These are phyloP conservation scores for Liolophura sinensis DNA, from an alignment of 1,140 invertebrate species.

Conservation along the genomic window DNA sequence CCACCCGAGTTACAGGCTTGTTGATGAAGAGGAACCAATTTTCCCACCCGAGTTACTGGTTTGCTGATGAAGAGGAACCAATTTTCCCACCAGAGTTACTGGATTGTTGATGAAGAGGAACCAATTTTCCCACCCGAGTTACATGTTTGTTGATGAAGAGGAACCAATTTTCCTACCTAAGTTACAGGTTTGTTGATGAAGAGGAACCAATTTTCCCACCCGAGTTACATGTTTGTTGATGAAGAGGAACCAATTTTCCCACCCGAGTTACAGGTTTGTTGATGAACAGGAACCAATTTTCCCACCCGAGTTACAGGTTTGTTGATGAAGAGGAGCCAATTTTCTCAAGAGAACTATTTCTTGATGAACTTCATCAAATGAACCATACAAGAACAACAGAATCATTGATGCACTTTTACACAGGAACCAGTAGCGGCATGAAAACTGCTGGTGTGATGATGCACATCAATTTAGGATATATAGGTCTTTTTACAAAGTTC, in stretches of 20 bases:
- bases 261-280: constrained; percentile 74
- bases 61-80: too few relatives aligned
- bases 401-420: too few relatives aligned
- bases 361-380: constrained; percentile 2
- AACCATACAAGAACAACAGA: background rate
- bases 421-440: too few relatives aligned
- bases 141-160: too few relatives aligned
- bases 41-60: too few relatives aligned
- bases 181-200: constrained; percentile 65
- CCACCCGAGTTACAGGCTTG: constrained; percentile 80
- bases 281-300: background rate
- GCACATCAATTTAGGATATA: too few relatives aligned
- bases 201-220: background rate
- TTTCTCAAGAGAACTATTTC: constrained; percentile 84
- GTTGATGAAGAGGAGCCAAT: constrained; percentile 94
- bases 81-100: constrained; percentile 90
- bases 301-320: too few relatives aligned
- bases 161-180: constrained; percentile 93
- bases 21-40: background rate
- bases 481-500: too few relatives aligned
- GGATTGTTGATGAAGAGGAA: constrained; percentile 52
- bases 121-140: too few relatives aligned
- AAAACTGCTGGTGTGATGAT: too few relatives aligned
- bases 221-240: too few relatives aligned
- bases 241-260: constrained; percentile 95